Percentiles rank a stretch among this genome's conserved stretches.
These are phyloP conservation scores for Hypsibius dujardini DNA, from an alignment of 1,140 invertebrate genomes.

Conservation along the genomic window DNA sequence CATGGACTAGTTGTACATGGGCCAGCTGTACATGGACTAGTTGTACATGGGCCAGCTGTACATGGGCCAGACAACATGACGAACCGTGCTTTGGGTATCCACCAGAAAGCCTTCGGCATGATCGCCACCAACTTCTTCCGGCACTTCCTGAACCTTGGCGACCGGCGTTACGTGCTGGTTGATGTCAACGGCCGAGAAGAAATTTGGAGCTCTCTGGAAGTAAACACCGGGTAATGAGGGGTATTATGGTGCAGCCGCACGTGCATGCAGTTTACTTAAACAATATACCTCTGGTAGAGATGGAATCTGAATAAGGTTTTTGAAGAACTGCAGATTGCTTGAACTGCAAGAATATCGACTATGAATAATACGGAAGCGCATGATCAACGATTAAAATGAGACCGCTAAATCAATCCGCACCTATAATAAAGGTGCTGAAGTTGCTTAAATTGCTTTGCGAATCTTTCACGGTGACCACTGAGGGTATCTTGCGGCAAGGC, in stretches of 20 bases:
- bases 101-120: constrained; percentile 24
- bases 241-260: too few relatives aligned
- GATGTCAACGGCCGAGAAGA: constrained; percentile 76
- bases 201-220: constrained; percentile 72
- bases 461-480: constrained; percentile 72
- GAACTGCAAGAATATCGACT: constrained; percentile 39
- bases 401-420: too few relatives aligned
- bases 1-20: too few relatives aligned
- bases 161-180: constrained; percentile 80
- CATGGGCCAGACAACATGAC: too few relatives aligned
- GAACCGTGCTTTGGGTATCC: background rate
- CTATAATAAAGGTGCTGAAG: constrained; percentile 74
- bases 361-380: too few relatives aligned
- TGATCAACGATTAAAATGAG: too few relatives aligned
- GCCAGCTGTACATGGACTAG: too few relatives aligned
- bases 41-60: too few relatives aligned
- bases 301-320: constrained; percentile 81
- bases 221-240: constrained; percentile 21
- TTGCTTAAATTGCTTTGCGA: constrained; percentile 67
- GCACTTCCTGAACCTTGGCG: constrained; percentile 35
- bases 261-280: too few relatives aligned
- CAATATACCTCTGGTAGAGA: constrained; percentile 59
- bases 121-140: constrained; percentile 16
- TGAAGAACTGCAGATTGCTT: constrained; percentile 88
- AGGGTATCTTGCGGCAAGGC: constrained; percentile 73